These are phyloP conservation scores for Tetropium fuscum DNA, from an alignment of 2,888 invertebrate genomes.

Conservation along the genomic window DNA sequence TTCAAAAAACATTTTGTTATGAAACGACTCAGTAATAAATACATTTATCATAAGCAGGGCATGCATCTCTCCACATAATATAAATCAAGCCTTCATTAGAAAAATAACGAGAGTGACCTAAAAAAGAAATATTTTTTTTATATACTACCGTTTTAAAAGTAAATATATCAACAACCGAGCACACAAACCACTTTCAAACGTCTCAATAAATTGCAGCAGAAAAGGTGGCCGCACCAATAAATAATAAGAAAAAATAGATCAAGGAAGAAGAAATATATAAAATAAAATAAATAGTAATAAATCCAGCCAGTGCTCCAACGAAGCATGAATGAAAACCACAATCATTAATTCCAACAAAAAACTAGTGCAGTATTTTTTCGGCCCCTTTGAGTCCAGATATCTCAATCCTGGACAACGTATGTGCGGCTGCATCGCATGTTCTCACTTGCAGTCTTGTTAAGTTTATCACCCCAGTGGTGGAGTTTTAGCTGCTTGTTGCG, in stretches of 20 bases:
- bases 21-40: too few species aligned
- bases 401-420: constrained; percentile 56
- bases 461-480: constrained; percentile 51
- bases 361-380: constrained; percentile 58
- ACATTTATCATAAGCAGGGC: too few species aligned
- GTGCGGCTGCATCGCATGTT: constrained; percentile 52
- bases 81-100: too few species aligned
- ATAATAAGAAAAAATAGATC: constrained; percentile 41
- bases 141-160: constrained; percentile 5
- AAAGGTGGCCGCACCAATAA: constrained; percentile 25
- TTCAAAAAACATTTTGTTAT: too few species aligned
- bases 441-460: constrained; percentile 51
- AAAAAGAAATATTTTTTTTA: neutral
- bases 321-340: constrained; percentile 62
- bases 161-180: constrained; percentile 18
- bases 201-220: constrained; percentile 18
- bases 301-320: constrained; percentile 57
- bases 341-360: constrained; percentile 60
- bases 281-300: constrained; percentile 54
- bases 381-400: constrained; percentile 56
- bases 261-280: constrained; percentile 38
- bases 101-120: neutral
- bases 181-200: constrained; percentile 8
- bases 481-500: constrained; percentile 7
- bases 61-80: too few species aligned